Evolutionary conservation across 2,888 invertebrate genomes (phyloP), one percentile per base, ranked within the genome.

Genomic region (Tachina lurida): DNA sequence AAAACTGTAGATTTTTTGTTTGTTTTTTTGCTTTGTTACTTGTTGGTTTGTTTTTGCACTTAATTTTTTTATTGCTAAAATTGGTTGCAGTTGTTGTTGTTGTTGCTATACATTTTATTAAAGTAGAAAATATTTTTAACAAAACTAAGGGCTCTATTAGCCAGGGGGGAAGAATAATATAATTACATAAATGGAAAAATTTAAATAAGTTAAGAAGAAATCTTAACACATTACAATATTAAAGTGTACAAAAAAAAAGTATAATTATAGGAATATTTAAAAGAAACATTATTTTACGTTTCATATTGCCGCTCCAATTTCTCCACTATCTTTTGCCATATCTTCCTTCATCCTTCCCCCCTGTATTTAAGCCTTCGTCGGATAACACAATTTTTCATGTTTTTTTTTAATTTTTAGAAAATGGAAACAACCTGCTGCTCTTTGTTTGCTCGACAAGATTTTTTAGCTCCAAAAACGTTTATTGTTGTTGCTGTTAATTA

Each of bases 401-500:
- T 76, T 71, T 77, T 62, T 60, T 60, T 81, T 13, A 49, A 43
- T 78, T 60, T 39, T 31, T 31, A 31, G 31, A 74, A 60, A 52
- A 52, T 31, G 58, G 43, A 60, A 74, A 68, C 81, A 75, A 81
- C 81, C 81, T 81, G 81, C 58, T 78, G 81, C 58, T 78, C 75
- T 82, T 78, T 82, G 67, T 80, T 84, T 86, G 79, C 73, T 77
- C 74, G 58, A 73, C 74, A 84, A 80, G 58, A 84, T 71, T 78
- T 74, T 70, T 71, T 58, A 74, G 54, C 65, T 77, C 31, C 77
- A 78, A 78, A 82, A 31, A 84, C 41, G 58, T 82, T 31, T 31
- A 4, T 31, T 31, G 85, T 71, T 87, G 84, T 87, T 89, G 87
- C 77, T 87, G 87, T 88, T 88, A 87, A 86, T 70, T 60, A 43